phyloP scores from a whole-genome alignment of 2,113 vertebrate species.

The Nycticebus coucang region DNA sequence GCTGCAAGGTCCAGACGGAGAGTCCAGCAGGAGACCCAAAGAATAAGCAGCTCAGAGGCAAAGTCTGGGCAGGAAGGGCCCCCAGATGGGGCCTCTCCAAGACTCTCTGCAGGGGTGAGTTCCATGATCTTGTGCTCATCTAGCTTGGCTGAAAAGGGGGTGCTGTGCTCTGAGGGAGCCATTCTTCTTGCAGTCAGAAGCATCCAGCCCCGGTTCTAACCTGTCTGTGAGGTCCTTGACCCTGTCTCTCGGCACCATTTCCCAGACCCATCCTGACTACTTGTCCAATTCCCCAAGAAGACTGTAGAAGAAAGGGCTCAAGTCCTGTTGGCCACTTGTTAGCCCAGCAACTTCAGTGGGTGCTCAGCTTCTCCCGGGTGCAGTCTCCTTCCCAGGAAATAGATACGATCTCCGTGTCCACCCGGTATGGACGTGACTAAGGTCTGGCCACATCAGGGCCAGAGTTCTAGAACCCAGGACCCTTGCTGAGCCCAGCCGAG shows the following conservation, averaged over 20 bases:
- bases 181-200: fast-evolving
- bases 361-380: not conserved
- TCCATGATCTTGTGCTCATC: fast-evolving
- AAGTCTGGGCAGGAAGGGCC: not conserved
- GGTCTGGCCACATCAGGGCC: not conserved
- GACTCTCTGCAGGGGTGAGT: not conserved
- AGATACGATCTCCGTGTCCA: too few relatives aligned
- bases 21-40: too few relatives aligned
- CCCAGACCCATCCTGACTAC: fast-evolving
- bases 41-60: not conserved
- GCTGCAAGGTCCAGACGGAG: not conserved
- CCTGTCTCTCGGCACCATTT: not conserved
- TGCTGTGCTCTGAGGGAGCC: not conserved
- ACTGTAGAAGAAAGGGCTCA: not conserved
- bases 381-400: not conserved
- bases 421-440: not conserved
- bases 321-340: not conserved
- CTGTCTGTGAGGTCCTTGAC: not conserved
- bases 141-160: not conserved
- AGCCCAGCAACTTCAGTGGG: not conserved
- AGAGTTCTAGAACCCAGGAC: not conserved
- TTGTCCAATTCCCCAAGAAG: not conserved
- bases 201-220: fast-evolving
- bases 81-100: not conserved
- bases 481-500: not conserved